A percentile compares a stretch with the other conserved stretches of the same genome.
Evolutionary conservation across 92 coral and sea anemone species (phyloP).

Genomic region (Galaxea fascicularis): DNA sequence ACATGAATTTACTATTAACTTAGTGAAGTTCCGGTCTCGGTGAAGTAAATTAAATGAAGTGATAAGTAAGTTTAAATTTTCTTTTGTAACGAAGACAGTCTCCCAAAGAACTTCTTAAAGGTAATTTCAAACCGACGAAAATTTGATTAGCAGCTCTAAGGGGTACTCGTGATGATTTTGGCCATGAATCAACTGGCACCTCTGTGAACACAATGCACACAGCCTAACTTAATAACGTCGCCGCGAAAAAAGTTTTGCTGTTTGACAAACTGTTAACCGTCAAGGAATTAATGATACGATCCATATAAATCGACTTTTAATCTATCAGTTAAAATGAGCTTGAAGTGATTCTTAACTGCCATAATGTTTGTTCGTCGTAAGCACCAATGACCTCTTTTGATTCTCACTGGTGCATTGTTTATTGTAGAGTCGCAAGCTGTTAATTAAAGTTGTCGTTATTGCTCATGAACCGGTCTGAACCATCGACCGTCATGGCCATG

Average conservation of each 20-base stretch:
- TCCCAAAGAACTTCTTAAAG: neutral
- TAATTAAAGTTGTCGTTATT: neutral
- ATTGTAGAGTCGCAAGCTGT: neutral
- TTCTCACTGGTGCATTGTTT: neutral
- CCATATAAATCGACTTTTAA: neutral
- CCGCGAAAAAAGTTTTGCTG: neutral
- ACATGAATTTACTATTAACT: conserved; percentile 36
- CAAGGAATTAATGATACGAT: neutral
- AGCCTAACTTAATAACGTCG: neutral
- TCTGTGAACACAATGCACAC: neutral
- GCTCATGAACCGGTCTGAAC: neutral
- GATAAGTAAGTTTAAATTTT: conserved; percentile 42
- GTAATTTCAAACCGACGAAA: neutral
- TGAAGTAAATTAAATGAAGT: conserved; percentile 28
- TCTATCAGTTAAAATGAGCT: neutral
- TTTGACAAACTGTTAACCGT: neutral
- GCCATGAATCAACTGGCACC: too few species aligned
- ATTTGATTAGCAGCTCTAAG: conserved; percentile 3
- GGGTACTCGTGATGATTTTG: neutral
- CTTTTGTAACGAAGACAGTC: conserved; percentile 43
- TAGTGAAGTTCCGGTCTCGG: conserved; percentile 42
- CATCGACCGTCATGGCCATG: neutral
- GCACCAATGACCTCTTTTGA: neutral
- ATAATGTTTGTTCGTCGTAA: neutral
- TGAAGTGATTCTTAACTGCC: neutral